Evolutionary conservation across 64 coral and sea anemone genomes (phyloP).

Genomic region (Actinia tenebrosa): DNA sequence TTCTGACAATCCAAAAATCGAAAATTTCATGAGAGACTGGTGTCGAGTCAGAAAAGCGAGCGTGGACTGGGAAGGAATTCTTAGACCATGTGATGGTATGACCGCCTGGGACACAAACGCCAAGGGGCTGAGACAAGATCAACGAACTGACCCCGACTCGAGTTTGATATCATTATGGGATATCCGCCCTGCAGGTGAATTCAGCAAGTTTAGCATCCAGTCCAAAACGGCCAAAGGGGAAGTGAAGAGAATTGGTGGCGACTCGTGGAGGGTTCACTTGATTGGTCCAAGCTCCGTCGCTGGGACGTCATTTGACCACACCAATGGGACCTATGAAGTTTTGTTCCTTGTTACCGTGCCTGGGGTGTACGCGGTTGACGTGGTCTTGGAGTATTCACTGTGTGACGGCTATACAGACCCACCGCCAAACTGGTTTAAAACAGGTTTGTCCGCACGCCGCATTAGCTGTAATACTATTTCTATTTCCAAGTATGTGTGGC

Average conservation of each 20-base stretch:
- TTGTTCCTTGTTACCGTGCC: conserved; percentile 71
- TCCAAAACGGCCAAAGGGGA: conserved; percentile 42
- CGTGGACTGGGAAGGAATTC: conserved; percentile 75
- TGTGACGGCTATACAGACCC: conserved; percentile 77
- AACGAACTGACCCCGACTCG: conserved; percentile 64
- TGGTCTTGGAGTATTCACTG: conserved; percentile 67
- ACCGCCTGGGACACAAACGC: conserved; percentile 26
- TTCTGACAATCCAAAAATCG: background rate
- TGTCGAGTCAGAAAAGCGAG: conserved; percentile 64
- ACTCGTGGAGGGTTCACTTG: conserved; percentile 82
- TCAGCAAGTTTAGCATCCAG: conserved; percentile 68
- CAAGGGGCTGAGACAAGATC: conserved; percentile 22
- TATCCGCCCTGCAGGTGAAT: conserved; percentile 72
- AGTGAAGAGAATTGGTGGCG: conserved; percentile 68
- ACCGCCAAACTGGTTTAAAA: conserved; percentile 68
- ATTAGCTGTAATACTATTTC: too few relatives aligned
- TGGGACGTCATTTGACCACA: conserved; percentile 81
- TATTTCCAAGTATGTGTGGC: too few relatives aligned
- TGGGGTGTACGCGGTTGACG: conserved; percentile 59
- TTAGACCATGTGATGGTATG: conserved; percentile 61
- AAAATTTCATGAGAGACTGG: conserved; percentile 78
- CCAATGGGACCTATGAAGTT: conserved; percentile 88
- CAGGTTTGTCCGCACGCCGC: conserved; percentile 7
- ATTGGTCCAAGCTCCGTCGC: conserved; percentile 75
- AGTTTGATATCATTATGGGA: conserved; percentile 85